Percentiles rank a stretch among this genome's conserved stretches.
Conservation (phyloP, 1,140 invertebrate genomes). For the Temnothorax curvispinosus region DNA sequence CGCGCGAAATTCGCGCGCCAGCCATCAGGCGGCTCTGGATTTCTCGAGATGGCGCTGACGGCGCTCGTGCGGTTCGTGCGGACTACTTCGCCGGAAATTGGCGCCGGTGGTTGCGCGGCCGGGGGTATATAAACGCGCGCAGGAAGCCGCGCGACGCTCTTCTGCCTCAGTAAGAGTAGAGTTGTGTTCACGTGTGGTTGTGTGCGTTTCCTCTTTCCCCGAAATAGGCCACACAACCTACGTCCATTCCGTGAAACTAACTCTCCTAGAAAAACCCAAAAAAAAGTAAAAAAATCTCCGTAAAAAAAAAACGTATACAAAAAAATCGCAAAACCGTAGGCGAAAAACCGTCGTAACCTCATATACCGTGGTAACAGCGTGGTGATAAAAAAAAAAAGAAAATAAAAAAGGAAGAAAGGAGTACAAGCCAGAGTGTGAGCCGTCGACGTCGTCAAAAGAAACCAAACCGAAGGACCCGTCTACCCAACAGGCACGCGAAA, state of each 20-base stretch:
- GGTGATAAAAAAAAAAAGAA: conserved; percentile 66
- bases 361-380: conserved; percentile 37
- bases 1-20: neutral
- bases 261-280: conserved; percentile 91
- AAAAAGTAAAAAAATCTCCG: conserved; percentile 84
- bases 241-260: conserved; percentile 91
- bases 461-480: neutral
- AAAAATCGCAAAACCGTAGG: conserved; percentile 85
- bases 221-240: conserved; percentile 93
- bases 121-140: conserved; percentile 82
- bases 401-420: neutral
- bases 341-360: conserved; percentile 76
- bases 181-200: conserved; percentile 88
- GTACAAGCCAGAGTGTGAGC: neutral
- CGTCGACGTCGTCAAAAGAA: neutral
- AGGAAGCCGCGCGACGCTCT: conserved; percentile 79
- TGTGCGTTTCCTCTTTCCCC: conserved; percentile 83
- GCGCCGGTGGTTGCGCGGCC: conserved; percentile 47
- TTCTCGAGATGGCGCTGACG: neutral
- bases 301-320: conserved; percentile 81
- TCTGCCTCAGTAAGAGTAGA: conserved; percentile 88
- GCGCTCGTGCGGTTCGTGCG: neutral
- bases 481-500: conserved; percentile 58
- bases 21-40: too few species aligned
- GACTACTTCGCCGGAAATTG: conserved; percentile 66